These are phyloP conservation scores for Poeciliopsis turneri DNA, from an alignment of 2,797 vertebrate genomes.

Conservation along the genomic window DNA sequence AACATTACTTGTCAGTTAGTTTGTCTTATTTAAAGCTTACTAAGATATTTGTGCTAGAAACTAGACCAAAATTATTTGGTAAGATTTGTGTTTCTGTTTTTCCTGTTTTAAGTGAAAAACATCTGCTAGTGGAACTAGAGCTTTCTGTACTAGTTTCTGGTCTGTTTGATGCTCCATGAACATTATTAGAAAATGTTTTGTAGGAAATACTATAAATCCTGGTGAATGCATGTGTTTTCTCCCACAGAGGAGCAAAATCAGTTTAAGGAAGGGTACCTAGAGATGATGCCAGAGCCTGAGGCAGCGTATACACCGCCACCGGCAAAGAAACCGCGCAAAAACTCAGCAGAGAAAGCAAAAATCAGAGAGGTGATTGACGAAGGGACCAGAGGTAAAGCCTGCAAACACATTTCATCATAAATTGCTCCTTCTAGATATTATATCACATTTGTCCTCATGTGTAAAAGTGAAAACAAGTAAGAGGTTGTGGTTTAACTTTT, in stretches of 20 bases:
- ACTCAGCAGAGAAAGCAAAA: constrained; percentile 85
- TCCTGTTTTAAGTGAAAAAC: neutral
- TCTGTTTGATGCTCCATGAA: neutral
- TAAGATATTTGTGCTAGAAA: too few relatives aligned
- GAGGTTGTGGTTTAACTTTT: neutral
- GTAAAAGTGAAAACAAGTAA: neutral
- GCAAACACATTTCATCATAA: neutral
- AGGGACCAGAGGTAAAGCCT: constrained; percentile 89
- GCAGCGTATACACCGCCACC: constrained; percentile 92
- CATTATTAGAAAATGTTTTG: neutral
- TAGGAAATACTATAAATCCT: neutral
- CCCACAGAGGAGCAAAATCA: constrained; percentile 90
- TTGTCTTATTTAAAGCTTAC: too few relatives aligned
- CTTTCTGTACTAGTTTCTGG: neutral
- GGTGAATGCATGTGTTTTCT: neutral
- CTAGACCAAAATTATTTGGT: too few relatives aligned
- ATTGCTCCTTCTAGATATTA: neutral
- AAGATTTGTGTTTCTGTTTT: neutral
- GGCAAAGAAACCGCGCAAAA: constrained; percentile 94
- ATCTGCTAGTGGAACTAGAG: neutral
- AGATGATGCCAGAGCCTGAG: constrained; percentile 96
- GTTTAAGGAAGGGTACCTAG: constrained; percentile 96
- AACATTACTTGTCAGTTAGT: too few relatives aligned
- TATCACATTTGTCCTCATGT: neutral
- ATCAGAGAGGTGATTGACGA: constrained; percentile 98